Percentiles rank a stretch among this genome's conserved stretches.
These are phyloP conservation scores for Perdita meconis DNA, from an alignment of 2,888 invertebrate species.

Conservation along the genomic window DNA sequence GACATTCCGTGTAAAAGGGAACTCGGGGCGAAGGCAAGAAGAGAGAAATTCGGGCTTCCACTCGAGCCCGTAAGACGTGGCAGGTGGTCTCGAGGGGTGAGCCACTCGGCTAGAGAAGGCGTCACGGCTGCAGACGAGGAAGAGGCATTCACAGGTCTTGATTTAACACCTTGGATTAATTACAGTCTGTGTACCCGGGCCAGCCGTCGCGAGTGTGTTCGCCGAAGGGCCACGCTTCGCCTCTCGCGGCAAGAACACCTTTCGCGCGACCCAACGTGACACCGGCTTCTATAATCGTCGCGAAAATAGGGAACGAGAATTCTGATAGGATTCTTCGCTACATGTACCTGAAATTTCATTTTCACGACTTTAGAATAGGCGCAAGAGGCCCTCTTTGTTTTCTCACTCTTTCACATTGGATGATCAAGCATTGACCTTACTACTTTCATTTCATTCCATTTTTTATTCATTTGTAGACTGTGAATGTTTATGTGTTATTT, in stretches of 20 bases:
- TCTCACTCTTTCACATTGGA: too few relatives aligned
- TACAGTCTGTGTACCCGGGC: constrained; percentile 75
- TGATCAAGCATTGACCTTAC: too few relatives aligned
- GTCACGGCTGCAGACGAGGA: constrained; percentile 69
- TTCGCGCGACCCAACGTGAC: constrained; percentile 2
- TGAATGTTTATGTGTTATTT: too few relatives aligned
- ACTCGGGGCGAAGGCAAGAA: constrained; percentile 51
- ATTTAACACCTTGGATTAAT: constrained; percentile 82
- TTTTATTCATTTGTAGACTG: too few relatives aligned
- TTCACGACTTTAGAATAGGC: background rate
- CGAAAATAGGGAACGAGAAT: constrained; percentile 10
- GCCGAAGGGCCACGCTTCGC: constrained; percentile 29
- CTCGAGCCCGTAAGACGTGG: constrained; percentile 67
- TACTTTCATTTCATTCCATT: too few relatives aligned
- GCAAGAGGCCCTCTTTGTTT: too few relatives aligned
- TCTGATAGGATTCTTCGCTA: background rate
- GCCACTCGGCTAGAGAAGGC: constrained; percentile 72
- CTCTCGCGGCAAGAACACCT: constrained; percentile 30
- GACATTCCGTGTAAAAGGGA: constrained; percentile 44
- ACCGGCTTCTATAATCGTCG: constrained; percentile 33
- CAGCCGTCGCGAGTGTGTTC: constrained; percentile 16
- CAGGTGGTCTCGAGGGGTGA: constrained; percentile 70
- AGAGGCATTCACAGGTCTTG: constrained; percentile 77
- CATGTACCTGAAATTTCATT: constrained; percentile 13
- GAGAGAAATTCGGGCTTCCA: constrained; percentile 62